Evolutionary conservation across 92 coral and sea anemone species (phyloP).

Genomic region (Zoanthus sociatus): DNA sequence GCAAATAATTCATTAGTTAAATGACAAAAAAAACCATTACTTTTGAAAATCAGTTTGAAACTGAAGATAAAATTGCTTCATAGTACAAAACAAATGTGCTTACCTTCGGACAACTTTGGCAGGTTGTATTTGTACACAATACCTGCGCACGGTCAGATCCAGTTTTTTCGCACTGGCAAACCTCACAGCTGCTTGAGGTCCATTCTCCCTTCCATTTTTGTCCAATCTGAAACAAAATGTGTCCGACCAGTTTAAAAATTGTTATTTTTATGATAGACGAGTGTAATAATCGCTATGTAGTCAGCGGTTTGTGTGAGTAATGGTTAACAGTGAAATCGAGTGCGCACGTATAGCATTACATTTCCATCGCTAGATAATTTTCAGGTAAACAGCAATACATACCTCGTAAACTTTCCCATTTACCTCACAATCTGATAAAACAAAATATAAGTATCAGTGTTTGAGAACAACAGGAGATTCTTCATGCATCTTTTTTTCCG

Average conservation of each 20-base stretch:
- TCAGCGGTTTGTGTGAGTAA: too few relatives aligned
- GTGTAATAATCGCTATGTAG: too few relatives aligned
- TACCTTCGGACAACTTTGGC: slow-evolving; percentile 63
- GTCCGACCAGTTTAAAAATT: neutral
- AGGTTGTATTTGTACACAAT: slow-evolving; percentile 53
- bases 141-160: slow-evolving; percentile 72
- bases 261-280: neutral
- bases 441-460: neutral
- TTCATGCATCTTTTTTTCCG: neutral
- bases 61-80: neutral
- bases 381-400: neutral
- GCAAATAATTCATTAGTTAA: neutral
- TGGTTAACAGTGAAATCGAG: neutral
- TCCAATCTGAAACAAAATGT: slow-evolving; percentile 46
- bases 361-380: neutral
- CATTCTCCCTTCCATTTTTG: slow-evolving; percentile 70
- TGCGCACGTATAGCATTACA: neutral
- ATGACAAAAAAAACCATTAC: neutral
- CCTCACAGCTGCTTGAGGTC: slow-evolving; percentile 56
- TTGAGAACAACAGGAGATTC: neutral
- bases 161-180: slow-evolving; percentile 64
- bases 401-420: slow-evolving; percentile 72
- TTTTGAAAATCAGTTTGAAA: neutral
- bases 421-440: slow-evolving; percentile 65
- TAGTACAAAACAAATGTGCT: neutral